Conservation (phyloP, 2,888 invertebrate genomes). For the Lutraria lutraria region DNA sequence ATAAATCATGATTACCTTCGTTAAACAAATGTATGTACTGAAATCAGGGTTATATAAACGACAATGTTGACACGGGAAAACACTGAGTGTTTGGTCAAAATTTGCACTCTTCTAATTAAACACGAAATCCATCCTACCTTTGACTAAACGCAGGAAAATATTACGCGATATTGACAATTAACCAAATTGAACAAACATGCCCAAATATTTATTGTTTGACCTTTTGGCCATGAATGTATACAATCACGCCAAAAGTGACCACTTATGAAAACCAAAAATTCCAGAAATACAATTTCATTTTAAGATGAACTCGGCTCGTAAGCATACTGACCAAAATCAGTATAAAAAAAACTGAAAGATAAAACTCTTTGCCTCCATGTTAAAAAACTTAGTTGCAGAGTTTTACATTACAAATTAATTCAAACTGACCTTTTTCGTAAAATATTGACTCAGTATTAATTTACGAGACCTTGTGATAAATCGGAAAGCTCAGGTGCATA, state of each 20-base stretch:
- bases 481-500: background rate
- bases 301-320: constrained; percentile 12
- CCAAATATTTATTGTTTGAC: constrained; percentile 69
- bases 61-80: constrained; percentile 58
- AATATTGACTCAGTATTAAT: constrained; percentile 10
- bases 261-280: constrained; percentile 38
- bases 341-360: background rate
- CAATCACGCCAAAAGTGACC: constrained; percentile 38
- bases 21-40: constrained; percentile 66
- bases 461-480: background rate
- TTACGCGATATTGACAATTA: constrained; percentile 71
- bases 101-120: constrained; percentile 69
- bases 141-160: constrained; percentile 68
- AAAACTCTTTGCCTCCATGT: background rate
- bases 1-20: constrained; percentile 59
- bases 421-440: background rate
- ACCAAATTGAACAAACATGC: constrained; percentile 65
- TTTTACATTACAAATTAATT: constrained; percentile 25
- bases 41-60: constrained; percentile 62
- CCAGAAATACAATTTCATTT: background rate
- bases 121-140: constrained; percentile 70
- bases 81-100: constrained; percentile 62
- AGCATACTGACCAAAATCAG: background rate
- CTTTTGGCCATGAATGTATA: constrained; percentile 33
- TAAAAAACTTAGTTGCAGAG: background rate